Evolutionary conservation across 2,113 vertebrate genomes (phyloP).

Genomic region (Pomatorhinus ruficollis): DNA sequence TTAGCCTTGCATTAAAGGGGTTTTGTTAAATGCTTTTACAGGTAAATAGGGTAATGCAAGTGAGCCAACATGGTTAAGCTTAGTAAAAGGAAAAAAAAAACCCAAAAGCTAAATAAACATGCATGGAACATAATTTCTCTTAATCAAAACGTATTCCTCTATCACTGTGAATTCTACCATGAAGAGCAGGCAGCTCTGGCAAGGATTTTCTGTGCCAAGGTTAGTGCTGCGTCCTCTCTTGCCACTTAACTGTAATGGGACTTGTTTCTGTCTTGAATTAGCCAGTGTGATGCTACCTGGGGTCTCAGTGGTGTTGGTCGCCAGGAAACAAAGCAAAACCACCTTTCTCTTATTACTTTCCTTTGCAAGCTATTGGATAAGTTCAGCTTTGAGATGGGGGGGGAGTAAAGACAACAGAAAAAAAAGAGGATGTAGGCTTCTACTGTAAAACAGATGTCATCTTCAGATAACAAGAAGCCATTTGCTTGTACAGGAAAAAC

Average conservation of each 20-base stretch:
- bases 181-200: not conserved
- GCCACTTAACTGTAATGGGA: not conserved
- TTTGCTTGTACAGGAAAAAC: not conserved
- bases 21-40: not conserved
- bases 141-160: not conserved
- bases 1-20: not conserved
- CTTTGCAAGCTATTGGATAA: not conserved
- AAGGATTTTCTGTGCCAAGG: not conserved
- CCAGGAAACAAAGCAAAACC: slow-evolving; percentile 6
- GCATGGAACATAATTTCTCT: not conserved
- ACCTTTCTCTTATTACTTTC: not conserved
- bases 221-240: not conserved
- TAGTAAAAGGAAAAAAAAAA: not conserved
- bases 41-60: not conserved
- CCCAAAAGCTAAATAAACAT: not conserved
- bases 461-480: not conserved
- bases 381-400: not conserved
- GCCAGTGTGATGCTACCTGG: not conserved
- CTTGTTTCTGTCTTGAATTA: not conserved
- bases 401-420: not conserved
- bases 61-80: not conserved
- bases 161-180: not conserved
- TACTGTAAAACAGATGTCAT: not conserved
- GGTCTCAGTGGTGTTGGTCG: not conserved
- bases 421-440: not conserved